Conservation (phyloP, 2,113 vertebrate genomes). For the Plecturocebus donacophilus region DNA sequence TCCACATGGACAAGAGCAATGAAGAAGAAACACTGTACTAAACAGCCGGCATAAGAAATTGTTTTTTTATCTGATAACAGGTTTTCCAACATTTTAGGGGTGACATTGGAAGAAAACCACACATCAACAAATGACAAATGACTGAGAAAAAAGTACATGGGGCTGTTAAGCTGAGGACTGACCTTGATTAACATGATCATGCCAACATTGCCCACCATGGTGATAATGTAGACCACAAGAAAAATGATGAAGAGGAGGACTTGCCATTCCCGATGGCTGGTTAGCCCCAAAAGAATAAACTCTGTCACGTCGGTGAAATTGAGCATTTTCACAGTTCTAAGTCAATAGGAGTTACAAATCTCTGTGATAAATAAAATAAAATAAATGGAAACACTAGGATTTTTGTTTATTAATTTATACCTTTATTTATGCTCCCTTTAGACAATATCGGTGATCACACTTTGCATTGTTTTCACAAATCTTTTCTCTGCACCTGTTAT, state of each 20-base stretch:
- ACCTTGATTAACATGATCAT: slow-evolving; percentile 65
- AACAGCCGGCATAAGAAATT: slow-evolving; percentile 39
- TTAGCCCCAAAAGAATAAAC: slow-evolving; percentile 71
- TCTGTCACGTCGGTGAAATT: slow-evolving; percentile 54
- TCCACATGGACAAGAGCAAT: slow-evolving; percentile 57
- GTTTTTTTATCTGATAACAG: slow-evolving; percentile 58
- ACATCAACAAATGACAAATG: slow-evolving; percentile 71
- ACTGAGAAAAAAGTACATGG: slow-evolving; percentile 75
- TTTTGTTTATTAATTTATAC: background rate
- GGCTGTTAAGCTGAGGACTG: slow-evolving; percentile 68
- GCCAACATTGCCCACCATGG: slow-evolving; percentile 62
- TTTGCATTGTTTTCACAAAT: background rate
- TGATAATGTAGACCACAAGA: slow-evolving; percentile 58
- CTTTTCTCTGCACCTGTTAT: background rate
- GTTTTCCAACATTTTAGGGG: slow-evolving; percentile 66
- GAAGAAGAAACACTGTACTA: slow-evolving; percentile 58
- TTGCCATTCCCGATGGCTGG: background rate
- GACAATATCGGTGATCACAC: background rate
- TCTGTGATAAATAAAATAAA: background rate
- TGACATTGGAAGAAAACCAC: slow-evolving; percentile 70
- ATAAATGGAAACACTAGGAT: background rate
- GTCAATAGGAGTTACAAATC: background rate
- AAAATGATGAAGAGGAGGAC: slow-evolving; percentile 67
- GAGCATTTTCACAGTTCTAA: slow-evolving; percentile 2
- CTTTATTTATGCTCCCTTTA: background rate